phyloP scores from a whole-genome alignment of 1,140 invertebrate species.

The Subanguina moxae region DNA sequence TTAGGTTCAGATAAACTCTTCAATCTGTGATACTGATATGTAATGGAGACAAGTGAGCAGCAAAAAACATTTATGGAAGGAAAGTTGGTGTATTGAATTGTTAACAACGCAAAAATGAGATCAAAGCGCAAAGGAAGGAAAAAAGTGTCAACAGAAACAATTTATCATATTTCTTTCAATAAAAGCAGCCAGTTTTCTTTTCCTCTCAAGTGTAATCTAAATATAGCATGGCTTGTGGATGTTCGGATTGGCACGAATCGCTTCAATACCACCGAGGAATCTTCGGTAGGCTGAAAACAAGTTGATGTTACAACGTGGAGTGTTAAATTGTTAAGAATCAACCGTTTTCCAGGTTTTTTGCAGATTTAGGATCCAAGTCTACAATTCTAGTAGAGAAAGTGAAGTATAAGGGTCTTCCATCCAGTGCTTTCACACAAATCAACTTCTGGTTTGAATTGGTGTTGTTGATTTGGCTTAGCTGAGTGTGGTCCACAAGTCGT shows the following conservation, averaged over 20 bases:
- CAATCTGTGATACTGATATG: too few relatives aligned
- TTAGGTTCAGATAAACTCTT: too few relatives aligned
- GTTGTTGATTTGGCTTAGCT: background rate
- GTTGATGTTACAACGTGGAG: background rate
- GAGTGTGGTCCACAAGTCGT: background rate
- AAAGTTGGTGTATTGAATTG: too few relatives aligned
- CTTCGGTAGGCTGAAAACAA: constrained; percentile 22
- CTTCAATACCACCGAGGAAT: constrained; percentile 32
- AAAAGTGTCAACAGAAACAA: too few relatives aligned
- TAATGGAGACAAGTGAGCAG: too few relatives aligned
- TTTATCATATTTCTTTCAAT: too few relatives aligned
- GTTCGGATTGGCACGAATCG: constrained; percentile 22
- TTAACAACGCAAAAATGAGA: too few relatives aligned
- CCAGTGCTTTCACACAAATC: background rate
- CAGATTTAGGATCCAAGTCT: constrained; percentile 56
- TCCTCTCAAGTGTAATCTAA: too few relatives aligned
- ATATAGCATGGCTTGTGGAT: constrained; percentile 31
- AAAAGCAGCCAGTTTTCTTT: too few relatives aligned
- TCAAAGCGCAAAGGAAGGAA: too few relatives aligned
- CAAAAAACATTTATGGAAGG: too few relatives aligned
- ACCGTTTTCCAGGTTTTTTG: constrained; percentile 40
- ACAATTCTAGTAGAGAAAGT: constrained; percentile 47
- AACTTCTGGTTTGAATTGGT: background rate
- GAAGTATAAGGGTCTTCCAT: constrained; percentile 21
- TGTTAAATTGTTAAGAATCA: background rate